Evolutionary conservation across 2,888 invertebrate genomes (phyloP).

Genomic region (Coenonympha arcania): DNA sequence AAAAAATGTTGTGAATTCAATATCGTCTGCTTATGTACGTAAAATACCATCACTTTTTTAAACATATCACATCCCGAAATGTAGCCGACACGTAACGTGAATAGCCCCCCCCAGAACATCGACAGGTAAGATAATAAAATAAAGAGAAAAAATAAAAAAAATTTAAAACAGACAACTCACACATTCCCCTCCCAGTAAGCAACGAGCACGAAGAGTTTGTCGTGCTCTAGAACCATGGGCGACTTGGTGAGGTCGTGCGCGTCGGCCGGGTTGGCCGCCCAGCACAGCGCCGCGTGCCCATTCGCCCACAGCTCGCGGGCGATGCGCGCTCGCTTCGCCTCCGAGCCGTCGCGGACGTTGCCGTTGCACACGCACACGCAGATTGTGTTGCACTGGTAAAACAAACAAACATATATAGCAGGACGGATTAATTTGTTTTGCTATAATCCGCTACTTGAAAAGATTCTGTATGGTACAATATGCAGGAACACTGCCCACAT

Average conservation of each 20-base stretch:
- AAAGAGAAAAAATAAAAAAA: background rate
- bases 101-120: too few species aligned
- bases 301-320: slow-evolving; percentile 78
- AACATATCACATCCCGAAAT: too few species aligned
- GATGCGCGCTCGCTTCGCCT: slow-evolving; percentile 36
- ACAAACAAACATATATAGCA: too few species aligned
- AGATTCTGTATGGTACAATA: too few species aligned
- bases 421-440: too few species aligned
- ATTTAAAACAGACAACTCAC: slow-evolving; percentile 16
- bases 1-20: too few species aligned
- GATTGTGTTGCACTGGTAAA: slow-evolving; percentile 39
- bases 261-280: slow-evolving; percentile 31
- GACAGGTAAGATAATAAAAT: background rate
- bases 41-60: too few species aligned
- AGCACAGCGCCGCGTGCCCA: slow-evolving; percentile 65
- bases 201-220: slow-evolving; percentile 37
- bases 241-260: slow-evolving; percentile 42
- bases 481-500: too few species aligned
- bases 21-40: too few species aligned
- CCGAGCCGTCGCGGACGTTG: slow-evolving; percentile 30
- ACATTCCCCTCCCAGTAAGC: slow-evolving; percentile 38
- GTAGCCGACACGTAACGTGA: too few species aligned
- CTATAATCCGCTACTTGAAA: too few species aligned
- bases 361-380: slow-evolving; percentile 46
- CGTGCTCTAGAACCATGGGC: slow-evolving; percentile 38